A percentile compares a stretch with the other conserved stretches of the same genome.
Conservation (phyloP, 2,797 vertebrate species). For the Acrocephalus scirpaceus region DNA sequence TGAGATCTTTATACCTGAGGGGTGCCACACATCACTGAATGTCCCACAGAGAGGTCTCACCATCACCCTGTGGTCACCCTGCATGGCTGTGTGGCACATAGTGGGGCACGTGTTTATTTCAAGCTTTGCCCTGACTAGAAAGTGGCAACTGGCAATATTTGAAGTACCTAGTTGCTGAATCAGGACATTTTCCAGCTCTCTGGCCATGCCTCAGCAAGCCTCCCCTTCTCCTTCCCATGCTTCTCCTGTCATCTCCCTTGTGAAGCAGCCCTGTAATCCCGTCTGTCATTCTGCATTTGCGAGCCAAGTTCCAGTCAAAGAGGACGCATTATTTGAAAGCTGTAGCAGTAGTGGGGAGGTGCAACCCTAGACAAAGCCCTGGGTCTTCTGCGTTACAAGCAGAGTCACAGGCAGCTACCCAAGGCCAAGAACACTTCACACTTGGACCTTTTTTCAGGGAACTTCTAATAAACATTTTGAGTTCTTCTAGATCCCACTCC, state of each 20-base stretch:
- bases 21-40: neutral
- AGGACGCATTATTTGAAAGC: conserved; percentile 26
- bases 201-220: neutral
- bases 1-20: neutral
- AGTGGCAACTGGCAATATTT: neutral
- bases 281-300: neutral
- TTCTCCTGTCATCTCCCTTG: neutral
- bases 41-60: neutral
- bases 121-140: neutral
- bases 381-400: neutral
- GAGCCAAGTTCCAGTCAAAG: conserved; percentile 51
- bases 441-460: neutral
- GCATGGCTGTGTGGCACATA: neutral
- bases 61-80: neutral
- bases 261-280: neutral
- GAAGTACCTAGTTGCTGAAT: neutral
- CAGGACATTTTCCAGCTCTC: neutral
- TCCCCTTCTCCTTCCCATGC: neutral
- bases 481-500: neutral
- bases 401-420: neutral
- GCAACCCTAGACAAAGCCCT: neutral
- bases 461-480: neutral
- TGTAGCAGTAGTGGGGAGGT: conserved; percentile 22
- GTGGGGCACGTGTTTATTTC: neutral
- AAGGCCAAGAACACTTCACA: neutral